phyloP scores from a whole-genome alignment of 2,888 invertebrate species.

The Petrophora chlorosata region DNA sequence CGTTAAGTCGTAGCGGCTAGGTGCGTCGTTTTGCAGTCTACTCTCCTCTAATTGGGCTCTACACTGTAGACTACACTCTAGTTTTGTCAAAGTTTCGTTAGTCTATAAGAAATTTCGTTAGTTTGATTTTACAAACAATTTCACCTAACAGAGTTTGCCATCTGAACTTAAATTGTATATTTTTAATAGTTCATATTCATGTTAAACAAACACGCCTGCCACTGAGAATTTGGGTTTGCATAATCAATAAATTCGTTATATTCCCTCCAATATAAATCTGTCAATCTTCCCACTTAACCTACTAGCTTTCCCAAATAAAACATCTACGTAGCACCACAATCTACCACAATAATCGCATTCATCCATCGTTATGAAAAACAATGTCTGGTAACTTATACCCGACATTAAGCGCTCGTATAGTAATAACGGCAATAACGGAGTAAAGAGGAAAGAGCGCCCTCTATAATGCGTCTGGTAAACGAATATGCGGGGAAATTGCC shows the following conservation, averaged over 20 bases:
- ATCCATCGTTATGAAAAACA: constrained; percentile 30
- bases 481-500: constrained; percentile 81
- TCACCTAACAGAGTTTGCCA: too few species aligned
- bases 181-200: too few species aligned
- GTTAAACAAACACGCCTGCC: too few species aligned
- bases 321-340: background rate
- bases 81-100: background rate
- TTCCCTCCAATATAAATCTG: too few species aligned
- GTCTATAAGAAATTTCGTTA: too few species aligned
- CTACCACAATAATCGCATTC: constrained; percentile 23
- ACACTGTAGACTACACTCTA: constrained; percentile 7
- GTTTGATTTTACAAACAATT: too few species aligned
- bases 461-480: constrained; percentile 78
- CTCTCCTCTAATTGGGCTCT: constrained; percentile 18
- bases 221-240: too few species aligned
- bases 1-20: constrained; percentile 12
- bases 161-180: too few species aligned
- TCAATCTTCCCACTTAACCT: background rate
- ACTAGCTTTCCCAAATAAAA: background rate
- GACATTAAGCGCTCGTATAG: constrained; percentile 64
- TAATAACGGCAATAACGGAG: constrained; percentile 78
- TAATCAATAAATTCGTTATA: too few species aligned
- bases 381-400: constrained; percentile 49
- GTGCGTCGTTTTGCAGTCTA: constrained; percentile 19
- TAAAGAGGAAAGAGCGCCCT: constrained; percentile 73